Conservation (phyloP, 2,113 vertebrate species). For the Gallinago media region DNA sequence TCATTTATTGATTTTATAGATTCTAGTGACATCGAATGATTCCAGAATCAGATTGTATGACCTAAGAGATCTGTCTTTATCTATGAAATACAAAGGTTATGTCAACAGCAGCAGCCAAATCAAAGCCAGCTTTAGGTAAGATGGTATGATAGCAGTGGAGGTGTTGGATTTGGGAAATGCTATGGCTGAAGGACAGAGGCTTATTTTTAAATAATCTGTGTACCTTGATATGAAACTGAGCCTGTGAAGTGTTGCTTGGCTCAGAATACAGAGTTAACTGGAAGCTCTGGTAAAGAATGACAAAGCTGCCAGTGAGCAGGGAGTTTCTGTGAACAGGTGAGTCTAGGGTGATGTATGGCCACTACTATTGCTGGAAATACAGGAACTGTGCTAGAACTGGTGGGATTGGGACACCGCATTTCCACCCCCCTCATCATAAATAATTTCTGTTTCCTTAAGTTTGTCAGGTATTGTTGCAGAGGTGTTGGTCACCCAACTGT, state of each 20-base stretch:
- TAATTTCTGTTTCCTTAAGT: neutral
- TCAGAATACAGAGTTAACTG: neutral
- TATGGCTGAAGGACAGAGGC: neutral
- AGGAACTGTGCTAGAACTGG: neutral
- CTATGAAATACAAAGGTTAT: slow-evolving; percentile 99
- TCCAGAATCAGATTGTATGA: slow-evolving; percentile 97
- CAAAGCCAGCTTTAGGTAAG: slow-evolving; percentile 98
- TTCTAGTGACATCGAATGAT: slow-evolving; percentile 97
- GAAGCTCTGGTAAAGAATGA: neutral
- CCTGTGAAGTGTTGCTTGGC: neutral
- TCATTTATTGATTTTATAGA: slow-evolving; percentile 76
- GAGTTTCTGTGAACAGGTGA: neutral
- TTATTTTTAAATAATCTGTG: neutral
- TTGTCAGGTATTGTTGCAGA: neutral
- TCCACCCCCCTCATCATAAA: neutral
- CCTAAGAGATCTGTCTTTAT: slow-evolving; percentile 94
- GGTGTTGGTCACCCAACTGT: neutral
- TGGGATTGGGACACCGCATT: neutral
- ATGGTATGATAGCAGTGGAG: neutral
- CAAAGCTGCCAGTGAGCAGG: neutral
- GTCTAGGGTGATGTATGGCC: neutral
- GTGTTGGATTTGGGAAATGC: neutral
- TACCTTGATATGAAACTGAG: neutral
- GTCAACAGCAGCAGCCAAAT: slow-evolving; percentile 99
- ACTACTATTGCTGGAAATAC: neutral